Base-by-base conservation (phyloP, 2,888 invertebrate genomes). In the Spicauda simplicius region DNA sequence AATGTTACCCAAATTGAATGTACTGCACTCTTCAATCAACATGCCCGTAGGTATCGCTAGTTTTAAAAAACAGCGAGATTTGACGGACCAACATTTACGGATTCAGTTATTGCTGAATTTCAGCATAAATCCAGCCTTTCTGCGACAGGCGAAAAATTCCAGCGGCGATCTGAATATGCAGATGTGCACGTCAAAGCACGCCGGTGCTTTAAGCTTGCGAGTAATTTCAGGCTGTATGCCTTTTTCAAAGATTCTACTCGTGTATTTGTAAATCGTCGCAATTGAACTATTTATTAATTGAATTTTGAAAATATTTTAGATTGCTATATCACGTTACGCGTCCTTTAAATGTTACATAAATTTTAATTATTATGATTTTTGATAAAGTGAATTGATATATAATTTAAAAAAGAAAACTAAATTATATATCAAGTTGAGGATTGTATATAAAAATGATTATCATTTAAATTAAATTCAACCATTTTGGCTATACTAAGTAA, bases 91-190 rank as follows among this genome's bases (percentile, higher is more conserved):
- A 48, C 16, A 48, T 48, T 48, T 48, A 48, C 20, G 41, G 19
- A 20, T 19, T 19, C 41, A 41, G 41, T 53, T 53, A 20, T 20
- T 52, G 25, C 50, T 52, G 33, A 61, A 59, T 50, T 30, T 30
- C 45, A 41, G 18, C 16, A 30, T n/a, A 59, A 59, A 58, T 59
- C 59, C 50, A 18, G 30, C n/a, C 30, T 59, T 18, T 25, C 48
- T 45, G 41, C 48, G 45, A 41, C 57, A 57, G 19, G 48, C 25
- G n/a, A 50, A 59, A 59, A 25, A 59, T 30, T 57, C 45, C 48
- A 30, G 48, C 25, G 30, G 25, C 25, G 30, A 14, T 30, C 48
- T 59, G 48, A 59, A 59, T 59, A 59, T 59, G n/a, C 48, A 59
- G 25, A 59, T 41, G 58, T 14, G 5, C 25, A 25, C 30, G 30